Evolutionary conservation across 2,113 vertebrate species (phyloP).

Genomic region (Tylochromis polylepis): DNA sequence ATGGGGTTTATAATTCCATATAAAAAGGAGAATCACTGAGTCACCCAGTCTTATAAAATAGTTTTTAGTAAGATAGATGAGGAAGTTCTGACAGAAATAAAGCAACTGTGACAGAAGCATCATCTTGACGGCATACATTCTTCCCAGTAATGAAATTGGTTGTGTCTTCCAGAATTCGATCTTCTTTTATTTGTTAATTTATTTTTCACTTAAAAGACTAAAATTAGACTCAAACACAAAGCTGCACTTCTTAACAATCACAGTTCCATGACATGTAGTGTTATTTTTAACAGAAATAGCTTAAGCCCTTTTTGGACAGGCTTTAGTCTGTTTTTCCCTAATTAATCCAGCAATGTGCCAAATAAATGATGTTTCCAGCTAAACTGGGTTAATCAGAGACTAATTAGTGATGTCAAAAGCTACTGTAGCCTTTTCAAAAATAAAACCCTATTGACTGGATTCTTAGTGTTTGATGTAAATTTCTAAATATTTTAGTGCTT

Average conservation of each 20-base stretch:
- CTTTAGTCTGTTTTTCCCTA: not conserved
- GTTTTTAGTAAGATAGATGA: not conserved
- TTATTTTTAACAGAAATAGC: not conserved
- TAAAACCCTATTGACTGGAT: not conserved
- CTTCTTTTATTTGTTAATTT: not conserved
- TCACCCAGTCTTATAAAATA: not conserved
- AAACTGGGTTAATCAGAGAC: not conserved
- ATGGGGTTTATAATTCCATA: not conserved
- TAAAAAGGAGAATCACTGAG: not conserved
- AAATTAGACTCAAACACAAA: not conserved
- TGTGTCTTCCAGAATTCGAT: not conserved
- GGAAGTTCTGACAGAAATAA: not conserved
- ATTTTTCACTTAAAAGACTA: not conserved
- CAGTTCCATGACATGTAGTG: not conserved
- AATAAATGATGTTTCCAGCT: not conserved
- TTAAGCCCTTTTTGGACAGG: not conserved
- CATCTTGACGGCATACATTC: not conserved
- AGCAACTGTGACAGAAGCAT: not conserved
- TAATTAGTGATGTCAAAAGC: not conserved
- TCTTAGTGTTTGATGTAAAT: not conserved
- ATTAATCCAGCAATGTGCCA: not conserved
- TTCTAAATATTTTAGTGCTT: not conserved
- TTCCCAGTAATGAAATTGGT: not conserved
- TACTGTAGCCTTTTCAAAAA: not conserved
- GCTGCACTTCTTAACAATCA: not conserved